A percentile compares a stretch with the other conserved stretches of the same genome.
Conservation (phyloP, 2,797 vertebrate genomes). For the Falco berigora region DNA sequence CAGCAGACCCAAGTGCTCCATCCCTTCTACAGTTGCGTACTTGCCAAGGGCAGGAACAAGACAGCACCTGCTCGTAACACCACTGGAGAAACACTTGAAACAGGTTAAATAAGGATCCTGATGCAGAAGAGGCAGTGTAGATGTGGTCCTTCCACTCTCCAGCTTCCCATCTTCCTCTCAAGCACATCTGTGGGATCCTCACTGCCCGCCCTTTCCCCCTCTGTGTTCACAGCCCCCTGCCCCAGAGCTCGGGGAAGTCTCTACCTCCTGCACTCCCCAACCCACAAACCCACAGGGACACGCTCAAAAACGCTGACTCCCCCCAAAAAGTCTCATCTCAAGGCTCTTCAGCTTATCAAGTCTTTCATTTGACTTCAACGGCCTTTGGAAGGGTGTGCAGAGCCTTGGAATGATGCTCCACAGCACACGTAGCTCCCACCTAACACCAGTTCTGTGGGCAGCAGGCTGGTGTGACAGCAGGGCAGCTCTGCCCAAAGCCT, state of each 20-base stretch:
- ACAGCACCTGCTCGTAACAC: neutral
- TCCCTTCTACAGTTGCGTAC: neutral
- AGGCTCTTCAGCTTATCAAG: neutral
- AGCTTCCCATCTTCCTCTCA: neutral
- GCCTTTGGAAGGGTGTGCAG: neutral
- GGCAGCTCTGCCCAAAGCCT: neutral
- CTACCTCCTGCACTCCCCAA: neutral
- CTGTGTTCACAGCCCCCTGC: neutral
- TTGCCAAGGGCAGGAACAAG: neutral
- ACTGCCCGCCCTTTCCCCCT: neutral
- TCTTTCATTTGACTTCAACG: neutral
- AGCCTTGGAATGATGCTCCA: neutral
- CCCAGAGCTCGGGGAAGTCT: neutral
- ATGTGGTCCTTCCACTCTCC: neutral
- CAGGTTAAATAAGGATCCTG: neutral
- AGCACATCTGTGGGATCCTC: neutral
- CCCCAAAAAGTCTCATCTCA: neutral
- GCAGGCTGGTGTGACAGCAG: neutral
- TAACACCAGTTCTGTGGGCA: neutral
- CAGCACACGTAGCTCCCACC: fast-evolving
- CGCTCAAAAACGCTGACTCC: neutral
- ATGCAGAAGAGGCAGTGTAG: neutral
- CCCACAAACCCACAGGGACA: neutral
- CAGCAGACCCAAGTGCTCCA: neutral
- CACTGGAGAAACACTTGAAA: neutral